These are phyloP conservation scores for Acrocyrtus sp. DNA, from an alignment of 2,888 invertebrate genomes.

Conservation along the genomic window DNA sequence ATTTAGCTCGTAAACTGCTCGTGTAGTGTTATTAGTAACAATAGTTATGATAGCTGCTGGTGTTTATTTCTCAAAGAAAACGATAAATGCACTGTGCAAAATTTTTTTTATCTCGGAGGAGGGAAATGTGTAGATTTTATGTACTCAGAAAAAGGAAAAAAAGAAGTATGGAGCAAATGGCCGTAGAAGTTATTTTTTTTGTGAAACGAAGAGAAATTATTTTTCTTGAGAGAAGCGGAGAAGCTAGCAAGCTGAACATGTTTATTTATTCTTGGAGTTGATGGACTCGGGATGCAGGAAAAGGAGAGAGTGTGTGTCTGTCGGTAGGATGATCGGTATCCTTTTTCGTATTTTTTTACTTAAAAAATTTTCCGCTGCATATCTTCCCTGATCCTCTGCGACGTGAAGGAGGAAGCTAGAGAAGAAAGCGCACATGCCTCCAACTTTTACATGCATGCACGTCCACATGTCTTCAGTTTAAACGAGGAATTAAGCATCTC, in stretches of 20 bases:
- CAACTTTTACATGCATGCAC: no score
- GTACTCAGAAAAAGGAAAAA: no score
- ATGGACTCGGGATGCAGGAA: constrained; percentile 56
- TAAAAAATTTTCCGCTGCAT: constrained; percentile 22
- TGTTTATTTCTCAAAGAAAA: neutral
- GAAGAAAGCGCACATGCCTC: constrained; percentile 7
- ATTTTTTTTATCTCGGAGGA: no score
- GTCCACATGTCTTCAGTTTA: constrained; percentile 18
- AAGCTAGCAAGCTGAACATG: constrained; percentile 47
- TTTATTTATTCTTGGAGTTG: constrained; percentile 60
- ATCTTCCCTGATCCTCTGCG: no score
- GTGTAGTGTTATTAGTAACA: neutral
- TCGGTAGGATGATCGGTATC: constrained; percentile 38
- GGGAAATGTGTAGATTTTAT: no score
- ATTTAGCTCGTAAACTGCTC: neutral
- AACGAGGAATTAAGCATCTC: neutral
- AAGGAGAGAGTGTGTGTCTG: constrained; percentile 27
- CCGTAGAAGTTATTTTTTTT: neutral
- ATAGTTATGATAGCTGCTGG: neutral
- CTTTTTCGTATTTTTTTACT: constrained; percentile 29
- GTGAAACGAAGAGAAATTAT: constrained; percentile 9
- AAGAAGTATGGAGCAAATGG: no score
- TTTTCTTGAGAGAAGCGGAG: constrained; percentile 38
- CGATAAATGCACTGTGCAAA: no score
- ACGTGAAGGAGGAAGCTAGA: no score